These are phyloP conservation scores for Pogona vitticeps DNA, from an alignment of 2,113 vertebrate genomes.

Conservation along the genomic window DNA sequence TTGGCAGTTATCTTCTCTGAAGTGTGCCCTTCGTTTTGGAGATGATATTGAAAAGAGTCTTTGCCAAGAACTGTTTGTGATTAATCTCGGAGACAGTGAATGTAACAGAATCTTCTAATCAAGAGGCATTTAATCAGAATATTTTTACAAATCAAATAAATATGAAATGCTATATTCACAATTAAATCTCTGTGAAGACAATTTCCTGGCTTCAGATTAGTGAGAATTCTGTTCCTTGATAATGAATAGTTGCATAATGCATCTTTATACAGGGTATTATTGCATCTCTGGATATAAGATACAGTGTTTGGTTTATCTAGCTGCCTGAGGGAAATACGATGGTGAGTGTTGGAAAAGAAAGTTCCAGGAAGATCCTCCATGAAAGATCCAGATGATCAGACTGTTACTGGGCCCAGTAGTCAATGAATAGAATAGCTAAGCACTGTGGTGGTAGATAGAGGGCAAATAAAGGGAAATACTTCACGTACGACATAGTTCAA, in stretches of 20 bases:
- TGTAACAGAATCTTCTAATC: background rate
- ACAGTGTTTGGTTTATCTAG: background rate
- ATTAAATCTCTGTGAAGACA: background rate
- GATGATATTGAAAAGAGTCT: background rate
- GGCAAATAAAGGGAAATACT: background rate
- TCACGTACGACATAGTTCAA: background rate
- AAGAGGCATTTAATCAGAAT: background rate
- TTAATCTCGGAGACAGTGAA: background rate
- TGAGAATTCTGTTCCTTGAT: background rate
- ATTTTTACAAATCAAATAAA: background rate
- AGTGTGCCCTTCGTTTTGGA: background rate
- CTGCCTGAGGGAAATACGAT: background rate
- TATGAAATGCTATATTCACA: background rate
- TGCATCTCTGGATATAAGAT: background rate
- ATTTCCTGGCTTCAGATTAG: background rate
- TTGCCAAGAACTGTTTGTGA: background rate
- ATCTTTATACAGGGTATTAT: background rate
- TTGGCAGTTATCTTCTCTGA: background rate
- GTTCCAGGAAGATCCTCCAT: background rate
- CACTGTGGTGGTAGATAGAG: background rate
- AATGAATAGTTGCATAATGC: background rate
- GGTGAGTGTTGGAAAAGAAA: no score
- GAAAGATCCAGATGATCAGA: background rate
- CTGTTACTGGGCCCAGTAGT: background rate
- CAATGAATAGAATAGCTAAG: background rate